Conservation (phyloP, 2,797 vertebrate species). For the Sciurus carolinensis region DNA sequence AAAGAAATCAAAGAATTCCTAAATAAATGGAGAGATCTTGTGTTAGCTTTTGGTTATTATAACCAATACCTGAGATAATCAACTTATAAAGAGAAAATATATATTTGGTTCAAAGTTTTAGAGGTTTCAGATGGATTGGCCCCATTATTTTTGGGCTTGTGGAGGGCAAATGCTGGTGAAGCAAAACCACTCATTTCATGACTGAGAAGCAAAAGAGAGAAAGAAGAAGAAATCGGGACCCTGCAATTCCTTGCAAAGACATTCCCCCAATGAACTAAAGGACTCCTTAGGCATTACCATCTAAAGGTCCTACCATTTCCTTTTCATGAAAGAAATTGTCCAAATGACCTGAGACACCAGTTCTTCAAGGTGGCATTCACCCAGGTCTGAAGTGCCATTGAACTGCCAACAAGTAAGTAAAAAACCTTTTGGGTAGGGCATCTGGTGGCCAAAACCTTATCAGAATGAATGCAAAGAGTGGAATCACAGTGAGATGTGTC, state of each 20-base stretch:
- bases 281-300: too few species aligned
- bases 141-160: background rate
- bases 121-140: background rate
- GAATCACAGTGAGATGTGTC: background rate
- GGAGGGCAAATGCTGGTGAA: background rate
- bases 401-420: background rate
- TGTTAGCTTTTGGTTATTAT: background rate
- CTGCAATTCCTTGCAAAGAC: background rate
- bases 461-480: background rate
- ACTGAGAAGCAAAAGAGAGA: background rate
- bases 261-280: too few species aligned
- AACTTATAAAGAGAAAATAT: background rate
- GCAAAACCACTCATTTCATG: background rate
- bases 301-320: background rate
- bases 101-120: background rate
- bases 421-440: background rate
- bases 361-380: background rate
- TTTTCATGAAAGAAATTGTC: background rate
- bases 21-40: background rate
- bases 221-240: fast-evolving
- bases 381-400: too few species aligned
- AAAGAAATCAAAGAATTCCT: background rate
- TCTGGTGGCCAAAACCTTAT: background rate
- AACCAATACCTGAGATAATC: background rate
- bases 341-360: background rate